Conservation (phyloP, 2,797 vertebrate genomes). For the Scolopax bukidnonensis region DNA sequence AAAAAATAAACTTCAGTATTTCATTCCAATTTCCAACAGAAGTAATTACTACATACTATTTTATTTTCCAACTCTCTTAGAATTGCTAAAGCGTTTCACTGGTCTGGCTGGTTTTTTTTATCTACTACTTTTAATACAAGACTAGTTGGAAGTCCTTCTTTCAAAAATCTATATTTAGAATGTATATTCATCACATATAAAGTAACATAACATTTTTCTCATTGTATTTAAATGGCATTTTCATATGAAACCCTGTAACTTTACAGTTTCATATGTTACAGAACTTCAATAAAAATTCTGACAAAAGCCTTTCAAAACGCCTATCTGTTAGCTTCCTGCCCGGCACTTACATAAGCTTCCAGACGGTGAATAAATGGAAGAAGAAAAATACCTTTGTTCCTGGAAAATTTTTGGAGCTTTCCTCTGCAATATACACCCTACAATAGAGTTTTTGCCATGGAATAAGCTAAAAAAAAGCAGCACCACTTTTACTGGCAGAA, state of each 20-base stretch:
- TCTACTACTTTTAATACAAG: background rate
- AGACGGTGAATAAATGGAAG: background rate
- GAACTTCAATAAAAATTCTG: conserved; percentile 20
- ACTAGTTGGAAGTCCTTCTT: background rate
- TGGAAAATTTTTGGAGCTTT: background rate
- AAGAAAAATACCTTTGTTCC: background rate
- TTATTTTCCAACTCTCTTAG: background rate
- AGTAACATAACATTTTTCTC: conserved; percentile 15
- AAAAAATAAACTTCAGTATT: background rate
- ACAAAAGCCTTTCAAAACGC: background rate
- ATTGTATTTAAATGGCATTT: conserved; percentile 7
- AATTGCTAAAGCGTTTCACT: background rate
- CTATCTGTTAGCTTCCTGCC: background rate
- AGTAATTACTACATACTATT: background rate
- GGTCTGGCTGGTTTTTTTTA: background rate
- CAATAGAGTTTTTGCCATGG: conserved; percentile 20
- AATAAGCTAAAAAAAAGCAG: conserved; percentile 11
- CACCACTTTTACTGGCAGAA: background rate
- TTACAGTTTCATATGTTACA: background rate
- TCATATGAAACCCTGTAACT: background rate
- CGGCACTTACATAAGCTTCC: background rate
- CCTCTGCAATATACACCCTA: background rate
- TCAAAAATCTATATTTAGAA: conserved; percentile 10
- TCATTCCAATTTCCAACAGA: background rate
- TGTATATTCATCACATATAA: background rate